phyloP scores from a whole-genome alignment of 2,888 invertebrate genomes.

The Melieria omissa region DNA sequence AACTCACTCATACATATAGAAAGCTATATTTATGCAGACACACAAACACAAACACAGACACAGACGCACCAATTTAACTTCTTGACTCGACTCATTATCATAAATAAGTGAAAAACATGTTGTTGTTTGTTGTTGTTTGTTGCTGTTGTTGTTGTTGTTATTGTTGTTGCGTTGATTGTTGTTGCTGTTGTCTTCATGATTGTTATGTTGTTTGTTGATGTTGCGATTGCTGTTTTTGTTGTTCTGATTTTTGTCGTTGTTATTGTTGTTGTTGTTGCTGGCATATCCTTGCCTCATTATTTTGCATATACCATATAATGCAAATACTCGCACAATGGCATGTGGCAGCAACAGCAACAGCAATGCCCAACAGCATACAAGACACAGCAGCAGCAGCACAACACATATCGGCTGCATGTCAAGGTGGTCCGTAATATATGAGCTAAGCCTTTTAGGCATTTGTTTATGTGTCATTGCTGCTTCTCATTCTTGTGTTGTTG shows the following conservation, averaged over 20 bases:
- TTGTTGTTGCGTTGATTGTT: conserved; percentile 1
- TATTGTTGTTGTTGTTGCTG: background rate
- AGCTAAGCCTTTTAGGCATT: no score
- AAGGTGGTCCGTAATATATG: no score
- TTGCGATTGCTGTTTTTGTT: conserved; percentile 13
- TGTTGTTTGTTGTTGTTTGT: background rate
- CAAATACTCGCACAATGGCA: background rate
- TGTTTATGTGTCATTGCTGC: no score
- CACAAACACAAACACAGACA: no score
- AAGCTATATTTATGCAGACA: background rate
- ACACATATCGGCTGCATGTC: no score
- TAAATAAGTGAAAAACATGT: conserved; percentile 49
- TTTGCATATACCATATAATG: background rate
- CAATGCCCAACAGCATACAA: no score
- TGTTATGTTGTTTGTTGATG: conserved; percentile 15
- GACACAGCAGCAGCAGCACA: no score
- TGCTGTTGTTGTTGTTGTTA: no score
- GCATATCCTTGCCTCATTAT: conserved; percentile 26
- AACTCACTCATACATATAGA: no score
- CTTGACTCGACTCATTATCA: conserved; percentile 52
- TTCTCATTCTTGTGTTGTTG: no score
- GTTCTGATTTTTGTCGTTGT: background rate
- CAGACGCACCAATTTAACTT: conserved; percentile 52
- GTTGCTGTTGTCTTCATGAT: conserved; percentile 11
- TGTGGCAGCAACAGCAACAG: no score